These are phyloP conservation scores for Triplophysa tibetana DNA, from an alignment of 2,113 vertebrate genomes.

Conservation along the genomic window DNA sequence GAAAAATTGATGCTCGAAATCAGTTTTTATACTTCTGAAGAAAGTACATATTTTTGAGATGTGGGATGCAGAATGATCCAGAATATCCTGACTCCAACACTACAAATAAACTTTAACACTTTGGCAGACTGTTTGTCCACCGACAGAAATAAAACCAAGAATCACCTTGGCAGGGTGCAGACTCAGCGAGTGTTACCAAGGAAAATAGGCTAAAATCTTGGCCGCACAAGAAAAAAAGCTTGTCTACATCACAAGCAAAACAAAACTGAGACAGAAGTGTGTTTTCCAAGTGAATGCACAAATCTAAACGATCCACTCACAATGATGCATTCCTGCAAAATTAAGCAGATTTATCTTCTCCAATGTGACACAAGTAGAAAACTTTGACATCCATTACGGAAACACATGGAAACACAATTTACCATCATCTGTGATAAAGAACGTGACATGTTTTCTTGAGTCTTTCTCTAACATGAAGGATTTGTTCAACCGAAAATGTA, in stretches of 20 bases:
- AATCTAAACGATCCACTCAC: not conserved
- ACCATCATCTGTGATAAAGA: not conserved
- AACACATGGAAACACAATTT: not conserved
- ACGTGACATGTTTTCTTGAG: not conserved
- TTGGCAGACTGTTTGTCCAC: constrained; percentile 8
- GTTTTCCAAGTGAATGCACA: constrained; percentile 16
- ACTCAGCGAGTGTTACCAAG: constrained; percentile 16
- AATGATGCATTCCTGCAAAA: not conserved
- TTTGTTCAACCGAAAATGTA: not conserved
- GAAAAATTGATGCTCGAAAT: too few relatives aligned
- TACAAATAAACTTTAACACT: not conserved
- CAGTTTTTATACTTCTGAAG: not conserved
- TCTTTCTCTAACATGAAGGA: not conserved
- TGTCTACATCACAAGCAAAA: constrained; percentile 10
- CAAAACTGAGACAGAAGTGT: constrained; percentile 13
- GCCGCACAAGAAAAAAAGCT: not conserved
- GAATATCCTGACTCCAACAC: not conserved
- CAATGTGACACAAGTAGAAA: not conserved
- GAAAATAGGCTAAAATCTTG: constrained; percentile 9
- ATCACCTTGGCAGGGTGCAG: constrained; percentile 25
- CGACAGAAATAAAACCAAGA: constrained; percentile 31
- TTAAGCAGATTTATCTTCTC: not conserved
- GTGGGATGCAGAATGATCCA: not conserved
- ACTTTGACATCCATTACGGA: not conserved
- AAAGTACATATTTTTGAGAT: not conserved